Percentiles rank a stretch among this genome's conserved stretches.
These are phyloP conservation scores for Rhabdomys dilectus DNA, from an alignment of 2,113 vertebrate species.

Conservation along the genomic window DNA sequence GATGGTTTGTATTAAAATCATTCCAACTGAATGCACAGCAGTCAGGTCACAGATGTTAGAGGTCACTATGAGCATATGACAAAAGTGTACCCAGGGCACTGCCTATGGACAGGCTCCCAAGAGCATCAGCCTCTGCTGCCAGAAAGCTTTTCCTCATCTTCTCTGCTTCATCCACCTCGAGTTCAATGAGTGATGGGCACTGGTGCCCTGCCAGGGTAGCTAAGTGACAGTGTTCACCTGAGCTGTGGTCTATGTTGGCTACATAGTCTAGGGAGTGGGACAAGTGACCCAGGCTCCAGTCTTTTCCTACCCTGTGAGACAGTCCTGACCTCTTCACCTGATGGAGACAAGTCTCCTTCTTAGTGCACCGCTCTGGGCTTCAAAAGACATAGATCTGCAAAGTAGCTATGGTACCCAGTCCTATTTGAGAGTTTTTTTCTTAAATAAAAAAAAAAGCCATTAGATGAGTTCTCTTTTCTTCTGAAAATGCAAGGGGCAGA, in stretches of 20 bases:
- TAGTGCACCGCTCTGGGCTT: background rate
- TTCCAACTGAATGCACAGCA: constrained; percentile 9
- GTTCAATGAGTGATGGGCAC: background rate
- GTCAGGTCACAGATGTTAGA: background rate
- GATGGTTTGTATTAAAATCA: background rate
- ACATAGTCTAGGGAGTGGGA: background rate
- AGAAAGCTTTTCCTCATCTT: background rate
- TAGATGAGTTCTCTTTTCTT: background rate
- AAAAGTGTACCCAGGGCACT: background rate
- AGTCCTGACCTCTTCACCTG: background rate
- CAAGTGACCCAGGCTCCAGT: background rate
- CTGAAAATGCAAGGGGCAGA: background rate
- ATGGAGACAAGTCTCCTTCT: background rate
- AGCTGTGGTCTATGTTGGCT: background rate
- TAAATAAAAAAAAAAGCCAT: background rate
- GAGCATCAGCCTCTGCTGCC: background rate
- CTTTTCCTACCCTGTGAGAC: background rate
- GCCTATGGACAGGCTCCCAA: background rate
- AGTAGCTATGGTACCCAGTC: background rate
- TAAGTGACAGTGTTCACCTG: background rate
- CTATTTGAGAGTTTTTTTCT: background rate
- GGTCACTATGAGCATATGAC: background rate
- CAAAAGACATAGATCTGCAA: background rate
- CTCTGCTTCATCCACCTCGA: background rate
- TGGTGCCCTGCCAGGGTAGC: too few relatives aligned